Evolutionary conservation across 2,113 vertebrate species (phyloP).

Genomic region (Oreotrochilus melanogaster): DNA sequence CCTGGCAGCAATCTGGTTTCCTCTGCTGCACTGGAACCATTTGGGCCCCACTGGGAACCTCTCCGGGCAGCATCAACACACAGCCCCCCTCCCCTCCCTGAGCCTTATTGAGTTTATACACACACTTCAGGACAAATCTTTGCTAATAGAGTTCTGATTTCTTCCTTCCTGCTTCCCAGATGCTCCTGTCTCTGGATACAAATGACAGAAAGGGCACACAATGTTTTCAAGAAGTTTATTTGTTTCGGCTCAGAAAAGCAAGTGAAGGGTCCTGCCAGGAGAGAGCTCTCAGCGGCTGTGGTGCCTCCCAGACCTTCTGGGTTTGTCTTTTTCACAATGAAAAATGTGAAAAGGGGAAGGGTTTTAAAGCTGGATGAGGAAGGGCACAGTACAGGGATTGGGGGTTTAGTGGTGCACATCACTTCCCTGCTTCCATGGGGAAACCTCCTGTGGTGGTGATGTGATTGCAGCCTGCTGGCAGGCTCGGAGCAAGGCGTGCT

Average conservation of each 20-base stretch:
- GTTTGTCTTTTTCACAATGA: neutral
- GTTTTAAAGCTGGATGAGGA: neutral
- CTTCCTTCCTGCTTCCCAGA: constrained; percentile 60
- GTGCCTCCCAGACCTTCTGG: neutral
- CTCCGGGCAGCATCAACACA: rapidly evolving
- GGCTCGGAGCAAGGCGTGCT: neutral
- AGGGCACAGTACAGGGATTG: neutral
- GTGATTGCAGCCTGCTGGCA: neutral
- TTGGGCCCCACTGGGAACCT: neutral
- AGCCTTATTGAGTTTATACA: neutral
- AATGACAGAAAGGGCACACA: constrained; percentile 14
- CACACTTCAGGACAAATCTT: constrained; percentile 26
- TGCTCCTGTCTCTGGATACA: constrained; percentile 8
- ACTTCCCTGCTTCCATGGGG: neutral
- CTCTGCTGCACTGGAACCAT: neutral
- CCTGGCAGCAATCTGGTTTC: neutral
- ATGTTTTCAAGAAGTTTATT: constrained; percentile 2
- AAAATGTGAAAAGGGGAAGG: neutral
- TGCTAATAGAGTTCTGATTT: constrained; percentile 47
- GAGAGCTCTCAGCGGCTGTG: constrained; percentile 1
- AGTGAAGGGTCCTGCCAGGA: neutral
- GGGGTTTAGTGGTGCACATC: neutral
- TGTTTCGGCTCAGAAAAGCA: neutral
- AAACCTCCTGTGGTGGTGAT: rapidly evolving
- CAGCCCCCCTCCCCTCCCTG: rapidly evolving